Base-by-base conservation (phyloP, 1,140 invertebrate genomes). In the Subanguina moxae region DNA sequence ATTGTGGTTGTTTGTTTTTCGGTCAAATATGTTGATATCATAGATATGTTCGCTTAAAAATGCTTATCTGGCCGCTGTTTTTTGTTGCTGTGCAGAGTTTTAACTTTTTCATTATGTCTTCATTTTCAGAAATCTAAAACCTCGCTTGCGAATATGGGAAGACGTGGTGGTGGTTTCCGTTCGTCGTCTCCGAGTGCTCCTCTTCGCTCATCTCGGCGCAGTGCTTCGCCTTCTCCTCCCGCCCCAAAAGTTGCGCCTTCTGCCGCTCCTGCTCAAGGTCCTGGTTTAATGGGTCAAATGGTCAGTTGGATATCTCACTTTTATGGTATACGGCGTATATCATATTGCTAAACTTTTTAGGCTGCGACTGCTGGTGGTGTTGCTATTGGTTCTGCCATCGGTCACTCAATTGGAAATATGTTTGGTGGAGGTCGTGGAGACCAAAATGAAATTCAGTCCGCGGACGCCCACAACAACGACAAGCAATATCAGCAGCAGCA, bases 301-400 rank as follows among this genome's bases (percentile, higher is more conserved):
- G 64, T n/a, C n/a, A 27, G 19, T n/a, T 5, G 11, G 21, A 21
- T n/a, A 23, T 21, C 7, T 42, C 19, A n/a, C 17, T 52, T 48
- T 9, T 8, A 17, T 46, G 9, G 25, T n/a, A n/a, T n/a, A n/a
- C 15, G 45, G 45, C 45, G 45, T 15, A 46, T 46, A 15, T 46
- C 52, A 23, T 5, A 23, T 28, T 13, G 21, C 52, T 13, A 73
- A 74, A 71, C 11, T 38, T 38, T 11, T 38, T 5, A 3, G 11
- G 78, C 82, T 45, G 81, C 82, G 13, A 83, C 82, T 59, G 82
- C 82, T 63, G 82, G 82, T 64, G 82, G 82, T 62, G 82, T 83
- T 42, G 82, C 82, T 57, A 82, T 83, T 63, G 82, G 82, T 5
- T 83, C 82, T 17, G 80, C 82, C 32, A 75, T 83, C 58, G 75